Percentiles rank a stretch among this genome's conserved stretches.
These are phyloP conservation scores for Menidia menidia DNA, from an alignment of 2,797 vertebrate genomes.

Conservation along the genomic window DNA sequence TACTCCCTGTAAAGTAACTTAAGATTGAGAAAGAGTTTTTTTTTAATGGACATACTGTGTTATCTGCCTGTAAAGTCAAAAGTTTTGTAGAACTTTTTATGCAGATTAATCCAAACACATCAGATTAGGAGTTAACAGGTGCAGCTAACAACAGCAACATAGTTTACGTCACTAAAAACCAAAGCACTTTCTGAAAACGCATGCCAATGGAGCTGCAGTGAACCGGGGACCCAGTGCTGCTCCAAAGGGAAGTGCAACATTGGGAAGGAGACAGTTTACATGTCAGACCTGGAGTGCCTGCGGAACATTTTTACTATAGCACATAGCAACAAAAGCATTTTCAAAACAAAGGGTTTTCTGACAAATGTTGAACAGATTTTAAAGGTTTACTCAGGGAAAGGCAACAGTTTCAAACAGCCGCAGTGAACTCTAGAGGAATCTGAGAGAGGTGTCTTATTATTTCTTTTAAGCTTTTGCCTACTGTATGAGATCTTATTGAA, in stretches of 20 bases:
- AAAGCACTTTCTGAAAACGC: conserved; percentile 58
- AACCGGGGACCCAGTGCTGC: conserved; percentile 42
- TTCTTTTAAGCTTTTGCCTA: not conserved
- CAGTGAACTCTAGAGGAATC: not conserved
- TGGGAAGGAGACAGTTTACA: conserved; percentile 49
- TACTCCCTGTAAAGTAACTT: conserved; percentile 27
- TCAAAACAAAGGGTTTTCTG: too few species aligned
- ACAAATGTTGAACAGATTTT: conserved; percentile 29
- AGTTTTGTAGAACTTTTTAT: conserved; percentile 30
- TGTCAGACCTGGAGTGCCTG: conserved; percentile 11
- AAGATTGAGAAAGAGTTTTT: conserved; percentile 23
- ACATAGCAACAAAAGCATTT: not conserved
- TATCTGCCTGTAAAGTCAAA: conserved; percentile 18
- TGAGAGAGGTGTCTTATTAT: not conserved
- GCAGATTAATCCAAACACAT: conserved; percentile 18
- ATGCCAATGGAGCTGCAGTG: conserved; percentile 33
- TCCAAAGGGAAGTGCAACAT: conserved; percentile 18
- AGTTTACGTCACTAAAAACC: conserved; percentile 48
- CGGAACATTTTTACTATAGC: conserved; percentile 27
- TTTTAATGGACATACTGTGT: conserved; percentile 2
- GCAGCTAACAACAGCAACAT: conserved; percentile 36
- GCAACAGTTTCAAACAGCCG: conserved; percentile 10
- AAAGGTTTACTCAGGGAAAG: conserved; percentile 54
- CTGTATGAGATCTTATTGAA: conserved; percentile 4
- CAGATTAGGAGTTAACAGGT: conserved; percentile 24